Evolutionary conservation across 2,797 vertebrate genomes (phyloP).

Genomic region (Cyprinodon diabolis): DNA sequence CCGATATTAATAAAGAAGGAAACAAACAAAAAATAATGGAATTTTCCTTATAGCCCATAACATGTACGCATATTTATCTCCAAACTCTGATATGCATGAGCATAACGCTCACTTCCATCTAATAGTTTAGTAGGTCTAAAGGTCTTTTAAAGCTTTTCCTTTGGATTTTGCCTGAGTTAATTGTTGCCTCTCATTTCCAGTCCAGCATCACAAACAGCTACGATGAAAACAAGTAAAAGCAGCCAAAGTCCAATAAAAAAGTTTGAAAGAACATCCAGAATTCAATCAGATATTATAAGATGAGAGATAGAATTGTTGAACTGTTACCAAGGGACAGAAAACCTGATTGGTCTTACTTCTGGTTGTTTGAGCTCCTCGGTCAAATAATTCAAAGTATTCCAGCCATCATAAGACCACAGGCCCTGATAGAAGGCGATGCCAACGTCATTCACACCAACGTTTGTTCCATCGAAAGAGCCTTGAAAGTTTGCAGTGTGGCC

Average conservation of each 20-base stretch:
- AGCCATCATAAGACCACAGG: conserved; percentile 89
- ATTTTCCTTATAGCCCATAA: not conserved
- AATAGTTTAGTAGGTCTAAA: not conserved
- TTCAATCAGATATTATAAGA: not conserved
- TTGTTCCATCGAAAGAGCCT: conserved; percentile 81
- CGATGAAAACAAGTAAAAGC: not conserved
- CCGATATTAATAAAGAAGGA: not conserved
- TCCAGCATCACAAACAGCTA: not conserved
- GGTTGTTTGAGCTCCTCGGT: conserved; percentile 87
- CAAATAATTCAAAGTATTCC: conserved; percentile 87
- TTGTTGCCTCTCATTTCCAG: not conserved
- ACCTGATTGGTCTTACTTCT: conserved; percentile 72
- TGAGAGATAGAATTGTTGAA: not conserved
- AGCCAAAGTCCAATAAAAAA: not conserved
- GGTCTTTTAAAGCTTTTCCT: not conserved
- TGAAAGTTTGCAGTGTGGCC: conserved; percentile 76
- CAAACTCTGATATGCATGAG: not conserved
- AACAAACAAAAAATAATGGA: not conserved
- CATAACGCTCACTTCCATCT: not conserved
- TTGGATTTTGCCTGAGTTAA: not conserved
- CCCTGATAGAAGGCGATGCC: conserved; percentile 88
- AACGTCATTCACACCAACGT: conserved; percentile 58
- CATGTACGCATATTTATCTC: not conserved
- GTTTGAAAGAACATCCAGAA: not conserved
- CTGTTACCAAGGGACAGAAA: not conserved